Evolutionary conservation across 2,797 vertebrate genomes (phyloP).

Genomic region (Oreonectes daqikongensis): DNA sequence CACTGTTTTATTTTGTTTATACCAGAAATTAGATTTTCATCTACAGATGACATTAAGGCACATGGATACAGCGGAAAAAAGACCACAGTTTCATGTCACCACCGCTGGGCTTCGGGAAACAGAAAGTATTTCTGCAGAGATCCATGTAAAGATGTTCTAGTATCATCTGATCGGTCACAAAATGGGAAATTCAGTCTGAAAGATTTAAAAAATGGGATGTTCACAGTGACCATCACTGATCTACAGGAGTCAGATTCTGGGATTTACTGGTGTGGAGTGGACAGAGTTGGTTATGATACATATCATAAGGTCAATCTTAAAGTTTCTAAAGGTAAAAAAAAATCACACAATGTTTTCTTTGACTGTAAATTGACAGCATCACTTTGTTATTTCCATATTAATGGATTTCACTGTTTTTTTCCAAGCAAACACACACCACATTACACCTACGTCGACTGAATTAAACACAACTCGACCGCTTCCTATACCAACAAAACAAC

Average conservation of each 20-base stretch:
- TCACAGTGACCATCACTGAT: constrained; percentile 32
- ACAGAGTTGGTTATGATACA: neutral
- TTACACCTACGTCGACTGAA: neutral
- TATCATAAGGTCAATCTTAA: neutral
- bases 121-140: constrained; percentile 47
- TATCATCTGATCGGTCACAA: neutral
- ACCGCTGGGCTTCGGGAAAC: neutral
- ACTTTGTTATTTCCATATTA: neutral
- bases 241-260: constrained; percentile 40
- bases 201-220: neutral
- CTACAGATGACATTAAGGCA: neutral
- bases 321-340: neutral
- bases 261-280: constrained; percentile 44
- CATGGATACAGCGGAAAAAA: constrained; percentile 4
- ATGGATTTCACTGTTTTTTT: neutral
- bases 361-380: neutral
- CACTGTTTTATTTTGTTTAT: neutral
- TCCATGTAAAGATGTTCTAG: neutral
- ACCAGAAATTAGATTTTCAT: neutral
- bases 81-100: constrained; percentile 24
- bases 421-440: neutral
- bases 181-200: constrained; percentile 2
- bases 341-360: neutral
- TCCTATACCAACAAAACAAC: neutral
- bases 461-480: neutral